Percentiles rank a stretch among this genome's conserved stretches.
phyloP scores from a whole-genome alignment of 2,797 vertebrate species.

The Spondyliosoma cantharus region DNA sequence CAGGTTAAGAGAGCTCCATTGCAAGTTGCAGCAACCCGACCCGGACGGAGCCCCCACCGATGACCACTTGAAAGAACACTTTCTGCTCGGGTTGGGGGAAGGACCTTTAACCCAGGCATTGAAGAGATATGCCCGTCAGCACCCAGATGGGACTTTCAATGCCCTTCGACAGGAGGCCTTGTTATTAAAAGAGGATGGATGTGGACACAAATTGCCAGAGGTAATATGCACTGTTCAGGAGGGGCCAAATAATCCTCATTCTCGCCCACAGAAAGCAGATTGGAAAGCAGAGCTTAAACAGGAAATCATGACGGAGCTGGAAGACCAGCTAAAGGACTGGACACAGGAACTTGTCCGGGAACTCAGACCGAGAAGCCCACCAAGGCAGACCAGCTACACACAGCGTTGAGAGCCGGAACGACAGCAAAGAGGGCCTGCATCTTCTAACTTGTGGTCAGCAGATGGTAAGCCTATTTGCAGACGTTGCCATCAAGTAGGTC shows the following conservation, averaged over 20 bases:
- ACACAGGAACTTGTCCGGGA: neutral
- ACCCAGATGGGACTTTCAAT: neutral
- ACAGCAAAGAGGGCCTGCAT: no score
- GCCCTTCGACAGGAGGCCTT: neutral
- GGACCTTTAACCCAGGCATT: neutral
- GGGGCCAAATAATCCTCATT: neutral
- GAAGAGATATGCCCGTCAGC: neutral
- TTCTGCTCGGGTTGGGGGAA: neutral
- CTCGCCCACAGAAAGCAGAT: no score
- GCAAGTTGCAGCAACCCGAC: neutral
- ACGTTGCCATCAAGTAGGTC: neutral
- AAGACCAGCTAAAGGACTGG: no score
- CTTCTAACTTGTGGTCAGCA: neutral
- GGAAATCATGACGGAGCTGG: no score
- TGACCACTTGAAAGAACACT: neutral
- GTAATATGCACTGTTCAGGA: neutral
- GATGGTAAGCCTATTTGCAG: conserved; percentile 2
- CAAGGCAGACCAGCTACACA: no score
- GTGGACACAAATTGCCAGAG: neutral
- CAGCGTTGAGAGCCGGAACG: neutral
- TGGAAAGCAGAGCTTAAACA: no score
- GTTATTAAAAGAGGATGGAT: neutral
- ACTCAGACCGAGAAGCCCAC: no score
- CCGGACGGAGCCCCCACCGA: neutral
- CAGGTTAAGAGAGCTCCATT: neutral